Conservation (phyloP, 1,140 invertebrate species). For the Propsilocerus akamusi region DNA sequence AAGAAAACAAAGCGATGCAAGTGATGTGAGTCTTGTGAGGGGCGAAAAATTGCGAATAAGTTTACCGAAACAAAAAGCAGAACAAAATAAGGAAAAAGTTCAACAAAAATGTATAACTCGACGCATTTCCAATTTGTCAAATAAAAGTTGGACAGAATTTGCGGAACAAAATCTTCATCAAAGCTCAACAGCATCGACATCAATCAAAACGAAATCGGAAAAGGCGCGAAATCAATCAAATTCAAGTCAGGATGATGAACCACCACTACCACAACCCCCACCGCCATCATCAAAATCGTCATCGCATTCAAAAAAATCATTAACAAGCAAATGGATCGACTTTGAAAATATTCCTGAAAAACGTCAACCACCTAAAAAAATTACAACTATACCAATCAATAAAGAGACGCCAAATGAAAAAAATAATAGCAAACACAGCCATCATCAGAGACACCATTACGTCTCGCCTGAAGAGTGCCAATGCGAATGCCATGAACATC, state of each 20-base stretch:
- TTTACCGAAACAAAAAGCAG: conserved; percentile 37
- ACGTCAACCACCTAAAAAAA: conserved; percentile 54
- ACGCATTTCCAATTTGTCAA: conserved; percentile 24
- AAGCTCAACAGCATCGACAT: conserved; percentile 8
- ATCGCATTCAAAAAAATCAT: conserved; percentile 19
- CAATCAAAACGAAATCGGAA: conserved; percentile 3
- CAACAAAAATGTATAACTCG: conserved; percentile 21
- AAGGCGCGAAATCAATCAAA: conserved; percentile 4
- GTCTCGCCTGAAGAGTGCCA: conserved; percentile 67
- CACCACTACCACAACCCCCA: conserved; percentile 29
- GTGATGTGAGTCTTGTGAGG: conserved; percentile 17
- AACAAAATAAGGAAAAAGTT: conserved; percentile 15
- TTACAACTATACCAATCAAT: conserved; percentile 47
- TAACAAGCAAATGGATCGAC: conserved; percentile 53
- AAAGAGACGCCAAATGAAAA: conserved; percentile 15
- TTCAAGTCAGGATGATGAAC: conserved; percentile 10
- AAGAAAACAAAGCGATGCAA: conserved; percentile 20
- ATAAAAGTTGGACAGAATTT: conserved; percentile 40
- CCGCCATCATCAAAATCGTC: conserved; percentile 17
- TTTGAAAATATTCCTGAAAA: conserved; percentile 69
- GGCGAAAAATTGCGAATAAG: conserved; percentile 49
- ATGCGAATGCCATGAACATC: conserved; percentile 58
- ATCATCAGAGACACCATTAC: conserved; percentile 28
- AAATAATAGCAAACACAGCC: conserved; percentile 14
- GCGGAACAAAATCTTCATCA: conserved; percentile 28